Conservation (phyloP, 2,113 vertebrate genomes). For the Pelecanus crispus region DNA sequence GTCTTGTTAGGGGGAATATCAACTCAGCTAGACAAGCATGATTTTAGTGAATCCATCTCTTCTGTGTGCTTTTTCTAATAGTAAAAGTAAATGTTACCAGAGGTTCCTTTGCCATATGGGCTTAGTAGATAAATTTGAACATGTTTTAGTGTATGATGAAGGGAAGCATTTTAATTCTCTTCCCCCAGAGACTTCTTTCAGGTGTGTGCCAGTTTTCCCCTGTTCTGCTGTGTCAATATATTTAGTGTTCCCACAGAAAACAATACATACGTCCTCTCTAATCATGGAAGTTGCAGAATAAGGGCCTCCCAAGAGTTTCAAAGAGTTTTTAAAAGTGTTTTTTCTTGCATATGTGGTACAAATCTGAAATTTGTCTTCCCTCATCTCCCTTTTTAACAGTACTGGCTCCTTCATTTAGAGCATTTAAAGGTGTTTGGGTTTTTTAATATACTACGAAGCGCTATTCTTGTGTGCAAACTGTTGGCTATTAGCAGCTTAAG, state of each 20-base stretch:
- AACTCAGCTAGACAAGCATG: not conserved
- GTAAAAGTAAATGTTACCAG: not conserved
- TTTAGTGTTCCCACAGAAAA: not conserved
- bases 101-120: not conserved
- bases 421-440: not conserved
- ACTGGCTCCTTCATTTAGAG: not conserved
- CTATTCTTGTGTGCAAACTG: not conserved
- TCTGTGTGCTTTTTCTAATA: conserved; percentile 11
- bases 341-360: not conserved
- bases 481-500: not conserved
- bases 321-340: not conserved
- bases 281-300: not conserved
- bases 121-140: not conserved
- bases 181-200: not conserved
- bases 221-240: not conserved
- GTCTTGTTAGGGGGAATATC: not conserved
- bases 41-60: not conserved
- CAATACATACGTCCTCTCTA: rapidly evolving
- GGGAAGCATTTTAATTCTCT: conserved; percentile 3
- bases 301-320: not conserved
- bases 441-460: not conserved
- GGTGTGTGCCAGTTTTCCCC: not conserved
- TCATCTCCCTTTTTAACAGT: not conserved
- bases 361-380: not conserved
- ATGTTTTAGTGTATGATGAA: not conserved